Conservation (phyloP, 2,797 vertebrate species). For the Neosilurus hyrtlii region DNA sequence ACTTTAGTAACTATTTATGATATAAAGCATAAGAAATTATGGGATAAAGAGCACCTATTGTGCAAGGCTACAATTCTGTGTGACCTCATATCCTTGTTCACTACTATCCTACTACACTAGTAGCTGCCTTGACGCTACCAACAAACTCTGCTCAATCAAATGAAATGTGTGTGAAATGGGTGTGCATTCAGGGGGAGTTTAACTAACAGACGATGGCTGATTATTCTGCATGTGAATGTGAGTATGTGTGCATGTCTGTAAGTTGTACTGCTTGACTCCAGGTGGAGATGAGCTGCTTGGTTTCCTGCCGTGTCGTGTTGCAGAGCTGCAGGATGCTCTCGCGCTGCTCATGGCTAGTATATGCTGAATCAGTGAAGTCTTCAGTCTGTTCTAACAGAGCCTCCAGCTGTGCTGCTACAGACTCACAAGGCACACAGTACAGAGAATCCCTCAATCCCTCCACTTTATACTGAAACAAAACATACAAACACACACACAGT, state of each 20-base stretch:
- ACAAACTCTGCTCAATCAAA: background rate
- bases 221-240: background rate
- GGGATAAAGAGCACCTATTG: background rate
- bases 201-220: background rate
- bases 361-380: slow-evolving; percentile 97
- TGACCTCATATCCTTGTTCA: background rate
- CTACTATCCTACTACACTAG: too few relatives aligned
- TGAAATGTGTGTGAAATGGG: background rate
- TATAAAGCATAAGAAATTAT: background rate
- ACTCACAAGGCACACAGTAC: slow-evolving; percentile 81
- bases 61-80: background rate
- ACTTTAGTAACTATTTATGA: background rate
- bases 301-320: slow-evolving; percentile 82
- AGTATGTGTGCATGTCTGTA: background rate
- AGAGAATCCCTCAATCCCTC: slow-evolving; percentile 88
- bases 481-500: background rate
- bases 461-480: slow-evolving; percentile 77
- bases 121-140: background rate
- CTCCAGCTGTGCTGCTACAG: slow-evolving; percentile 81
- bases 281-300: slow-evolving; percentile 85
- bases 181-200: background rate
- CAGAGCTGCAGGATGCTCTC: slow-evolving; percentile 89
- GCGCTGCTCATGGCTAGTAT: slow-evolving; percentile 94
- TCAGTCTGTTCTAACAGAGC: slow-evolving; percentile 88
- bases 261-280: slow-evolving; percentile 86